Evolutionary conservation across 2,797 vertebrate species (phyloP).

Genomic region (Falco cherrug): DNA sequence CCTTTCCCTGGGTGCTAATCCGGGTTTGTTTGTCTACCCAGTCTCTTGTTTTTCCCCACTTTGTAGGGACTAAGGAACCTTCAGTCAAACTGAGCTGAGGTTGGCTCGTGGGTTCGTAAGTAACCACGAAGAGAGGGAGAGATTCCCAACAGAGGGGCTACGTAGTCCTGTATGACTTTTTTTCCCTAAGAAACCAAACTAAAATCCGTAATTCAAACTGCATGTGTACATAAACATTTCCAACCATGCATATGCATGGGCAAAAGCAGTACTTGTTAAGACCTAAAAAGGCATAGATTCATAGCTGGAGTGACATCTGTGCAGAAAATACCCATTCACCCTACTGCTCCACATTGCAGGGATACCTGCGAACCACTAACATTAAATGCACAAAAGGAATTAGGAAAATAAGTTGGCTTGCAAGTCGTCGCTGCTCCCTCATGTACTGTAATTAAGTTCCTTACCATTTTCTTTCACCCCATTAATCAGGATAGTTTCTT

Average conservation of each 20-base stretch:
- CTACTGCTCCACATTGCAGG: background rate
- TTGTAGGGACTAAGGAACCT: background rate
- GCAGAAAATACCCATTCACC: background rate
- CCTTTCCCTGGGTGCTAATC: background rate
- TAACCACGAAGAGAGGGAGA: background rate
- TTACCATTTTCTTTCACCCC: conserved; percentile 91
- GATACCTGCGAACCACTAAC: background rate
- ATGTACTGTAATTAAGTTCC: conserved; percentile 64
- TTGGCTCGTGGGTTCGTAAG: background rate
- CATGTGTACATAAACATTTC: background rate
- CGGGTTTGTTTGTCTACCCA: background rate
- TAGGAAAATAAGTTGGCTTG: conserved; percentile 42
- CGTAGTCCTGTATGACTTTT: background rate
- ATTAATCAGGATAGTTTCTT: conserved; percentile 88
- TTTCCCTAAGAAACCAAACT: background rate
- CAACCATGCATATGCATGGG: background rate
- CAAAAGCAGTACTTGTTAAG: background rate
- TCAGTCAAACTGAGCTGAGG: background rate
- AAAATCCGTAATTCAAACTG: background rate
- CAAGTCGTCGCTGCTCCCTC: conserved; percentile 45
- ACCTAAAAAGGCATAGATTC: background rate
- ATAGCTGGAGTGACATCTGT: background rate
- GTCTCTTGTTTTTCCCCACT: background rate
- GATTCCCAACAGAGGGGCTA: background rate
- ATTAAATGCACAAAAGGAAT: conserved; percentile 11